These are phyloP conservation scores for Zoanthus sociatus DNA, from an alignment of 92 coral and sea anemone species.

Conservation along the genomic window DNA sequence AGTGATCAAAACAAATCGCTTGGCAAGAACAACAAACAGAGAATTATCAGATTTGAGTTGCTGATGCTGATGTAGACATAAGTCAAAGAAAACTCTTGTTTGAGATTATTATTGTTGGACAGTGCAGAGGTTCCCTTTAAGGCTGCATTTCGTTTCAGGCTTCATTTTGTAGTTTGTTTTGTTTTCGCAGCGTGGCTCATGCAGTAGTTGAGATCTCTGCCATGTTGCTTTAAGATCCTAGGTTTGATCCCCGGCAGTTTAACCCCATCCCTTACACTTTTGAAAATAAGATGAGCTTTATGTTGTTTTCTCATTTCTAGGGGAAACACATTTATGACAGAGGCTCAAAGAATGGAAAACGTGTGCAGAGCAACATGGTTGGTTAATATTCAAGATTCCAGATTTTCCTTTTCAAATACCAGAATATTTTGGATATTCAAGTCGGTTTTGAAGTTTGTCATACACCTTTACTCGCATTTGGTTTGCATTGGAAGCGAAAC, in stretches of 20 bases:
- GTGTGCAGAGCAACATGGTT: constrained; percentile 99
- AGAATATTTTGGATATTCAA: background rate
- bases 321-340: constrained; percentile 94
- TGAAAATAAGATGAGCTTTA: background rate
- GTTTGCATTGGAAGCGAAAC: too few species aligned
- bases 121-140: too few species aligned
- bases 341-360: constrained; percentile 91
- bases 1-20: too few species aligned
- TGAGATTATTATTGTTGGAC: background rate
- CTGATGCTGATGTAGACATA: too few species aligned
- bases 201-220: too few species aligned
- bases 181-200: too few species aligned
- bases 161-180: background rate
- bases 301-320: constrained; percentile 51
- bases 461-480: too few species aligned
- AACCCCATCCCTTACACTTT: background rate
- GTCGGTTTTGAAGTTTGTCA: too few species aligned
- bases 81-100: background rate
- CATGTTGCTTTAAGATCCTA: too few species aligned
- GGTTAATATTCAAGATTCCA: background rate
- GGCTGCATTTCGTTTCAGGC: background rate
- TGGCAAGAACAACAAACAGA: too few species aligned
- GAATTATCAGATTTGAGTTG: too few species aligned
- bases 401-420: background rate
- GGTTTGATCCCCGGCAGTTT: background rate